Evolutionary conservation across 2,113 vertebrate genomes (phyloP).

Genomic region (Chelonoidis abingdonii): DNA sequence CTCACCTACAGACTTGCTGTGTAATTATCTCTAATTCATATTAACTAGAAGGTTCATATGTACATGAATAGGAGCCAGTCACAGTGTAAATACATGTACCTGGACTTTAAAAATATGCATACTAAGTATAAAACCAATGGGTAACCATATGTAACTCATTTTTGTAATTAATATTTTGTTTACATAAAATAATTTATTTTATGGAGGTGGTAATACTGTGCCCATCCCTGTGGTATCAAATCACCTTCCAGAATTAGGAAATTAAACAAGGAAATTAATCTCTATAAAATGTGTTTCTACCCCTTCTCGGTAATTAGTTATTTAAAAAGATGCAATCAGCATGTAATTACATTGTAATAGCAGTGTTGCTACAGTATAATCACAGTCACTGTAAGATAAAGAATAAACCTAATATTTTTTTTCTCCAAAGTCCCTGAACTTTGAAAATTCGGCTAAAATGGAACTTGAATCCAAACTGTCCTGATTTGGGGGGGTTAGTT

Average conservation of each 20-base stretch:
- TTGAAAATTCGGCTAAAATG: constrained; percentile 43
- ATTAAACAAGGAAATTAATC: constrained; percentile 7
- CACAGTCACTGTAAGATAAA: constrained; percentile 29
- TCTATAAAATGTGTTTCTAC: constrained; percentile 29
- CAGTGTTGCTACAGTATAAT: constrained; percentile 8
- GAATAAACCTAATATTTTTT: constrained; percentile 32
- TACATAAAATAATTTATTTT: constrained; percentile 26
- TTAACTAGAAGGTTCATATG: constrained; percentile 66
- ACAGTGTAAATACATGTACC: constrained; percentile 60
- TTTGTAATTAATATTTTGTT: constrained; percentile 56
- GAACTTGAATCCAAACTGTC: constrained; percentile 11
- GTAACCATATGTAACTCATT: constrained; percentile 59
- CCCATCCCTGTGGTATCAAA: constrained; percentile 28
- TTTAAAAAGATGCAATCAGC: constrained; percentile 57
- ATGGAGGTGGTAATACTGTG: constrained; percentile 28
- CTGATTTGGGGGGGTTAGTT: neutral
- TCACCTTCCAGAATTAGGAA: neutral
- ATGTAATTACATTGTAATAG: constrained; percentile 36
- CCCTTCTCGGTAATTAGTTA: constrained; percentile 33
- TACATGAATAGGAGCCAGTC: constrained; percentile 53
- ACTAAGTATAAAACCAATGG: constrained; percentile 58
- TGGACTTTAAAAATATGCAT: constrained; percentile 40
- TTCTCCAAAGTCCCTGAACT: neutral
- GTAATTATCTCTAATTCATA: constrained; percentile 68
- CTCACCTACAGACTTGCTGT: constrained; percentile 49